Evolutionary conservation across 2,113 vertebrate genomes (phyloP).

Genomic region (Tachuris rubrigastra): DNA sequence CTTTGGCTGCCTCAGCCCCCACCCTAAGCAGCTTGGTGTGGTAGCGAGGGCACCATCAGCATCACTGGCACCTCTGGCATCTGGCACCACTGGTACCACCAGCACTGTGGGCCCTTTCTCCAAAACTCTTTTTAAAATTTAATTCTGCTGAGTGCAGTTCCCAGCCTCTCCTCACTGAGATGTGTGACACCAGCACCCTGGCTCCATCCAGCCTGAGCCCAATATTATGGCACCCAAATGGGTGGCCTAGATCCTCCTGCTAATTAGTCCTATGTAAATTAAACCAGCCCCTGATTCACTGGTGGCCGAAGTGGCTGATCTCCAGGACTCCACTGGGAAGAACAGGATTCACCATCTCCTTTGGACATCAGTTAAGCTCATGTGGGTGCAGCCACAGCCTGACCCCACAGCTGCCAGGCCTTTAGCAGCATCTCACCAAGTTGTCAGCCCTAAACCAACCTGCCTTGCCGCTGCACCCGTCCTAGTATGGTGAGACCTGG

Average conservation of each 20-base stretch:
- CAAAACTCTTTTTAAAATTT: neutral
- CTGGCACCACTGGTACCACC: neutral
- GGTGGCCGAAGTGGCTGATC: neutral
- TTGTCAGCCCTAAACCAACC: neutral
- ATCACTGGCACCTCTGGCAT: neutral
- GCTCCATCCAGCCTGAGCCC: neutral
- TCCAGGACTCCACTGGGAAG: neutral
- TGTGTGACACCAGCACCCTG: neutral
- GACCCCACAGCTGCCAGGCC: rapidly evolving
- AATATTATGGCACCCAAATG: neutral
- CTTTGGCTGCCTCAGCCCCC: neutral
- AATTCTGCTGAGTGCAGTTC: neutral
- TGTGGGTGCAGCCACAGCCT: rapidly evolving
- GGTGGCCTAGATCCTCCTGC: conserved; percentile 20
- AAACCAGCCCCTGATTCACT: neutral
- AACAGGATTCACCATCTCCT: neutral
- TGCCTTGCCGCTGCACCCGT: rapidly evolving
- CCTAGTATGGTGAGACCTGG: too few relatives aligned
- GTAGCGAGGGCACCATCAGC: neutral
- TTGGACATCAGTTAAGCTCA: rapidly evolving
- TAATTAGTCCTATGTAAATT: conserved; percentile 29
- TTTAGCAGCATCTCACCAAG: neutral
- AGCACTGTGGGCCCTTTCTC: neutral
- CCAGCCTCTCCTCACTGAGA: neutral
- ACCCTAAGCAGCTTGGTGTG: rapidly evolving